phyloP scores from a whole-genome alignment of 2,888 invertebrate genomes.

The Sinotaia quadrata region DNA sequence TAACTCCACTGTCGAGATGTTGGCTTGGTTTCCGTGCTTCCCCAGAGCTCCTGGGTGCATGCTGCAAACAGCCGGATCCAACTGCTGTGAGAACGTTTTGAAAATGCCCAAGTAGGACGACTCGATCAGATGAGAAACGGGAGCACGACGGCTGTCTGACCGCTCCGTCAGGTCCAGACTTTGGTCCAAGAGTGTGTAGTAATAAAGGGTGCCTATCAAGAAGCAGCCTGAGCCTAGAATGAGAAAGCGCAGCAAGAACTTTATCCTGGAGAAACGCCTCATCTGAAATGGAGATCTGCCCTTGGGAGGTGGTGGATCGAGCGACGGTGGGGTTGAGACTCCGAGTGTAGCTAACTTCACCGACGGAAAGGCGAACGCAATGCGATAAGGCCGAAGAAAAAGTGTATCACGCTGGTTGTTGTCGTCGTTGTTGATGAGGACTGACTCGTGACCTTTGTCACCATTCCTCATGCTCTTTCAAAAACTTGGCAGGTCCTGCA shows the following conservation, averaged over 20 bases:
- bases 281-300: too few relatives aligned
- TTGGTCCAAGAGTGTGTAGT: conserved; percentile 29
- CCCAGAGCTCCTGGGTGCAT: too few relatives aligned
- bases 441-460: too few relatives aligned
- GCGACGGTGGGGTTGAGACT: too few relatives aligned
- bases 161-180: conserved; percentile 6
- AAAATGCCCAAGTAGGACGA: conserved; percentile 24
- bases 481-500: too few relatives aligned
- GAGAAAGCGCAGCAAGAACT: conserved; percentile 57
- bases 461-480: too few relatives aligned
- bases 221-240: conserved; percentile 48
- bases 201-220: conserved; percentile 43
- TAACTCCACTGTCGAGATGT: conserved; percentile 54
- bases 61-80: conserved; percentile 26
- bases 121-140: conserved; percentile 23
- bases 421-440: too few relatives aligned
- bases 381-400: too few relatives aligned
- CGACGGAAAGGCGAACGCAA: too few relatives aligned
- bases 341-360: too few relatives aligned
- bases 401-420: too few relatives aligned
- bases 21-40: conserved; percentile 20
- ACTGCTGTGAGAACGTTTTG: conserved; percentile 19
- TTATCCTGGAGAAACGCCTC: conserved; percentile 52
- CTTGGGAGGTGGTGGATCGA: too few relatives aligned
- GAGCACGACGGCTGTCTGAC: conserved; percentile 22